Conservation (phyloP, 2,888 invertebrate genomes). For the Gasteruption jaculator region DNA sequence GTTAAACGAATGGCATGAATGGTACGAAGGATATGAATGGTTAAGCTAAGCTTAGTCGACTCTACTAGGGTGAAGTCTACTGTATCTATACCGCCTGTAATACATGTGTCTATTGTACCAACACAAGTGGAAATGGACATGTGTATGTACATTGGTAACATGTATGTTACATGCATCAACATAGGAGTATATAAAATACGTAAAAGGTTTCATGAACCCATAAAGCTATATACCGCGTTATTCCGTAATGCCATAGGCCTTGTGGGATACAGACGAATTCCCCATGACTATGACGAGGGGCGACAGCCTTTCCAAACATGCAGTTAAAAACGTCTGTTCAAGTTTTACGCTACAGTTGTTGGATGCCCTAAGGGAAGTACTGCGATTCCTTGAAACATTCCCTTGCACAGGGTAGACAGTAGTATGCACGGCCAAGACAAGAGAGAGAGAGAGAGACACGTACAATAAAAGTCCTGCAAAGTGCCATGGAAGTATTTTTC, state of each 20-base stretch:
- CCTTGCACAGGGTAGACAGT: slow-evolving; percentile 7
- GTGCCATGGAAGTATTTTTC: no score
- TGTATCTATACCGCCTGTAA: slow-evolving; percentile 14
- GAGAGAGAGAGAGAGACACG: no score
- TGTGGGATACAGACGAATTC: slow-evolving; percentile 30
- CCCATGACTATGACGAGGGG: slow-evolving; percentile 47
- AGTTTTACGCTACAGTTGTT: slow-evolving; percentile 45
- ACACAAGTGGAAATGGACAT: no score
- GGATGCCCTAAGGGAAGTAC: slow-evolving; percentile 26
- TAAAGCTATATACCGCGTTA: slow-evolving; percentile 10
- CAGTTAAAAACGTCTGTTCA: slow-evolving; percentile 48
- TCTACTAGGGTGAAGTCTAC: slow-evolving; percentile 27
- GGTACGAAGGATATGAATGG: no score
- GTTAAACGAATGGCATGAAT: no score
- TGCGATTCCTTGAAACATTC: slow-evolving; percentile 6
- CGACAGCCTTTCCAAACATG: slow-evolving; percentile 48
- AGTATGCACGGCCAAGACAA: no score
- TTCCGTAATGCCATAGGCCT: slow-evolving; percentile 26
- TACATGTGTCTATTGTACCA: slow-evolving; percentile 3
- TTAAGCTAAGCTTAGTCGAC: slow-evolving; percentile 36
- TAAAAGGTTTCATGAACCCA: slow-evolving; percentile 4
- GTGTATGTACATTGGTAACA: no score
- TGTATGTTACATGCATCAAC: slow-evolving; percentile 22
- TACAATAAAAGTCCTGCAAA: no score
- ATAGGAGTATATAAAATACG: slow-evolving; percentile 19